Evolutionary conservation across 2,888 invertebrate genomes (phyloP), one percentile per base, ranked within the genome.

Genomic region (Pollenia labialis): DNA sequence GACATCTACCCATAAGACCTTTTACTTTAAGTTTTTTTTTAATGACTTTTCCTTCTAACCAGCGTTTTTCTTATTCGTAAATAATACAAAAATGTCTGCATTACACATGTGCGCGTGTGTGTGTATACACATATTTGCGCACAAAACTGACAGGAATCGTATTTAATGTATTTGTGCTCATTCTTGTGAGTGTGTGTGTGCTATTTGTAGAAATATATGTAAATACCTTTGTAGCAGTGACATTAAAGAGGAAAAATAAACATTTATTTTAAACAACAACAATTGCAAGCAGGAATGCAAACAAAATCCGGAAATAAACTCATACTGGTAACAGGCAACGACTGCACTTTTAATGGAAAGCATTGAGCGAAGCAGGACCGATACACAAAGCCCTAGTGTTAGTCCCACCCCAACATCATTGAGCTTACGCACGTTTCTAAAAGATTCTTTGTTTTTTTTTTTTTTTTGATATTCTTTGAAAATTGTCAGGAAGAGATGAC

Each of bases 191-290:
- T 56, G 44, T 42, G 40, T 48, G n/a, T 64, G 16, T 46, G 12
- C 40, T 3, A 32, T 32, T 68, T 48, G 58, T 23, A 16, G 16
- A 72, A 56, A 60, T 68, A 18, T 58, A 32, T 32, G 32, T 32
- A 32, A 4, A 6, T 0, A 72, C 76, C 75, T 77, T 62, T 77
- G 71, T 66, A 64, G 2, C 69, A 81, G 74, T 75, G 50, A 60
- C 64, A 83, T 80, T 60, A 62, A 82, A 83, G 76, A 64, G 76
- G 56, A 77, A 87, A 79, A 81, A 75, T 52, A 87, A 87, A 87
- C 80, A 87, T 87, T 83, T 83, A 87, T 83, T 81, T 81, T 66
- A 83, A 86, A 80, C 75, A 75, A 87, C 83, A 82, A 86, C 75
- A 80, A 76, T 72, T 50, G 64, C 58, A 83, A 80, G 60, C 64